These are phyloP conservation scores for Zosterops lateralis DNA, from an alignment of 2,113 vertebrate genomes.

Conservation along the genomic window DNA sequence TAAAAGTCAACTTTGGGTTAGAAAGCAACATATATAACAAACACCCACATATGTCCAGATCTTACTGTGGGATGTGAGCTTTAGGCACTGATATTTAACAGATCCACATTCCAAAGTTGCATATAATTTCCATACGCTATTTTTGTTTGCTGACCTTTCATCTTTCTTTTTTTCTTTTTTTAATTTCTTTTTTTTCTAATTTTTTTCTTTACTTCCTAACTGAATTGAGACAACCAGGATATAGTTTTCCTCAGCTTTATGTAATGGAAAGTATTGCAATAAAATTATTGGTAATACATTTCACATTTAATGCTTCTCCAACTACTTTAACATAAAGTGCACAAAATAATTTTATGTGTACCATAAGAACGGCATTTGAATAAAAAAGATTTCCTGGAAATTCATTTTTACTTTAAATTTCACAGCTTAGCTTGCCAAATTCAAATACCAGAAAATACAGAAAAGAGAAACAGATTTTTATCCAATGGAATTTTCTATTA, in stretches of 20 bases:
- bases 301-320: background rate
- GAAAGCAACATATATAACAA: background rate
- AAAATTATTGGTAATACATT: background rate
- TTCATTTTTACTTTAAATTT: background rate
- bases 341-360: background rate
- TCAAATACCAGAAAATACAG: background rate
- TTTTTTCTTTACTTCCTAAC: background rate
- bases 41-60: background rate
- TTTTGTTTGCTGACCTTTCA: background rate
- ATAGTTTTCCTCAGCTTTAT: background rate
- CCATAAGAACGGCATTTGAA: background rate
- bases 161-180: background rate
- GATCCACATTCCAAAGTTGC: background rate
- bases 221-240: background rate
- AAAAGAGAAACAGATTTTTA: background rate
- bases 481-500: background rate
- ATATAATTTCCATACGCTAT: background rate
- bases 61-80: background rate
- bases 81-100: constrained; percentile 29
- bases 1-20: background rate
- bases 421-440: background rate
- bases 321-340: background rate
- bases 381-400: background rate
- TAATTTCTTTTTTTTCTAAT: background rate
- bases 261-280: background rate